Percentiles rank a stretch among this genome's conserved stretches.
phyloP scores from a whole-genome alignment of 2,888 invertebrate genomes.

The Eilema caniola region DNA sequence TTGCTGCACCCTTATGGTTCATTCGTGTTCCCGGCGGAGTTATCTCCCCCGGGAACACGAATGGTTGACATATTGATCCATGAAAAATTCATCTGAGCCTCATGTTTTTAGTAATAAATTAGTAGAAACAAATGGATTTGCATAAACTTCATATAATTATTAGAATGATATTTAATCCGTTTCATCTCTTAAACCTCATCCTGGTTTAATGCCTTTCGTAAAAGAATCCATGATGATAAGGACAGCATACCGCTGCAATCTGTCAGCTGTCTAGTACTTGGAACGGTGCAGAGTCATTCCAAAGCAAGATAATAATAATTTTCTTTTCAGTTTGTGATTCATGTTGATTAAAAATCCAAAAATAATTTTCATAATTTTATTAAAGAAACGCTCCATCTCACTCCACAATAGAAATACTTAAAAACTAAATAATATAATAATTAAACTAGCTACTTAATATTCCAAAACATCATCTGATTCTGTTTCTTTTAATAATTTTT shows the following conservation, averaged over 20 bases:
- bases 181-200: too few relatives aligned
- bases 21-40: too few relatives aligned
- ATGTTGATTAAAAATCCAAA: background rate
- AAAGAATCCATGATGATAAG: background rate
- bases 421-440: conserved; percentile 57
- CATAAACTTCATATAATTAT: too few relatives aligned
- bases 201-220: too few relatives aligned
- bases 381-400: background rate
- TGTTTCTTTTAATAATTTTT: conserved; percentile 49
- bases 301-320: background rate
- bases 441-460: conserved; percentile 71
- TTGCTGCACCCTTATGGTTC: too few relatives aligned
- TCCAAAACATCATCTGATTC: conserved; percentile 64
- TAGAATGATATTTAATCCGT: too few relatives aligned
- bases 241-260: background rate
- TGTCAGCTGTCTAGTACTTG: background rate
- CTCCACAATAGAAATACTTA: background rate
- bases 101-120: too few relatives aligned
- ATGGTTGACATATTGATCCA: too few relatives aligned
- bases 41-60: too few relatives aligned
- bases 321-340: background rate
- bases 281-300: background rate
- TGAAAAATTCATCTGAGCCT: too few relatives aligned
- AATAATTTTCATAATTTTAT: background rate
- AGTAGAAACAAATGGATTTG: too few relatives aligned